A percentile compares a stretch with the other conserved stretches of the same genome.
These are phyloP conservation scores for Habroteleia sp. DNA, from an alignment of 2,888 invertebrate genomes.

Conservation along the genomic window DNA sequence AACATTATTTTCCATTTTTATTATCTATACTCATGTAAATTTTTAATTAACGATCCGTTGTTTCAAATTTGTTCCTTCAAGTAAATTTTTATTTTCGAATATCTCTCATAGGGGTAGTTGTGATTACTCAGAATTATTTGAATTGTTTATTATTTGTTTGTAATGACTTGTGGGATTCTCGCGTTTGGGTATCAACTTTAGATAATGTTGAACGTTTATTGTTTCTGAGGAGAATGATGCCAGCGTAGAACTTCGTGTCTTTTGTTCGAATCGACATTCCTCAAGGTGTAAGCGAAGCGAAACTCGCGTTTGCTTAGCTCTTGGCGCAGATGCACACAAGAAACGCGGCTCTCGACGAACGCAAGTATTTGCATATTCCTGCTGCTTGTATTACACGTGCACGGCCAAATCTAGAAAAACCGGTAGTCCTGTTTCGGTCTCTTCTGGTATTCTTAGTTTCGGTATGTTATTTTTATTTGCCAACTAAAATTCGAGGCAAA, in stretches of 20 bases:
- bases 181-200: slow-evolving; percentile 9
- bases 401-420: slow-evolving; percentile 40
- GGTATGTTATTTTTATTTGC: slow-evolving; percentile 27
- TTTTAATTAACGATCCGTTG: no score
- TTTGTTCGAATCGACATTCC: slow-evolving; percentile 21
- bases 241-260: slow-evolving; percentile 7
- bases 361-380: slow-evolving; percentile 56
- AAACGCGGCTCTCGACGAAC: slow-evolving; percentile 31
- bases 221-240: slow-evolving; percentile 10
- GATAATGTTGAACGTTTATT: slow-evolving; percentile 39
- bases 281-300: slow-evolving; percentile 46
- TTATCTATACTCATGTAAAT: no score
- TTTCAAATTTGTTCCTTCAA: no score
- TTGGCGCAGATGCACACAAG: slow-evolving; percentile 29
- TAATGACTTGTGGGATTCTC: neutral
- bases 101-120: no score
- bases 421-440: slow-evolving; percentile 56
- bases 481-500: no score
- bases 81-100: no score
- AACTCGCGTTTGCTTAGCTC: slow-evolving; percentile 36
- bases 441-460: slow-evolving; percentile 26
- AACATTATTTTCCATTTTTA: no score
- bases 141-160: slow-evolving; percentile 4
- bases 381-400: slow-evolving; percentile 42
- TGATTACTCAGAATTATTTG: neutral